Percentiles rank a stretch among this genome's conserved stretches.
Evolutionary conservation across 1,140 invertebrate genomes (phyloP).

Genomic region (Drosophila biarmipes): DNA sequence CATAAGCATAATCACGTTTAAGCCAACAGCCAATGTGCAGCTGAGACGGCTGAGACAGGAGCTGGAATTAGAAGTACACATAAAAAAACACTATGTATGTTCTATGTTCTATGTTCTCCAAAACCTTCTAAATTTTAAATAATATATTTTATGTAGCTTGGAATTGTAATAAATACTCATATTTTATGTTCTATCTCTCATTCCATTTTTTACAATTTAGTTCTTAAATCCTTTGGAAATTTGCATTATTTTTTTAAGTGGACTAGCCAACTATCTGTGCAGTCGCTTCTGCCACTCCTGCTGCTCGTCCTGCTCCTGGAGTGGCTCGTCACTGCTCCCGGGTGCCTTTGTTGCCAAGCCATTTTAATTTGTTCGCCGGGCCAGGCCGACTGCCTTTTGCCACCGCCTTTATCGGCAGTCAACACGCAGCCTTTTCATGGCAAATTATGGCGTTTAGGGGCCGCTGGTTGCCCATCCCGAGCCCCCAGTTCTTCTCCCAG

Average conservation of each 20-base stretch:
- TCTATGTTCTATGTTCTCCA: no score
- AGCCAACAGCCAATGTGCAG: constrained; percentile 74
- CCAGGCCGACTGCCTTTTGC: constrained; percentile 62
- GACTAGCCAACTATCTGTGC: constrained; percentile 63
- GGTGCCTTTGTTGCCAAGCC: constrained; percentile 64
- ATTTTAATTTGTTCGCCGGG: constrained; percentile 57
- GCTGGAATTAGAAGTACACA: constrained; percentile 29
- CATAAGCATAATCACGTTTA: constrained; percentile 83
- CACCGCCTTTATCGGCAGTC: constrained; percentile 72
- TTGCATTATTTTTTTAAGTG: constrained; percentile 13
- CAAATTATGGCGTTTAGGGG: constrained; percentile 79
- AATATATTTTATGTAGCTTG: no score
- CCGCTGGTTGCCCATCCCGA: constrained; percentile 10
- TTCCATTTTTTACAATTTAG: no score
- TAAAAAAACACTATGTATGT: no score
- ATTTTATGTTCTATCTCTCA: no score
- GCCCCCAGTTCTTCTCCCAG: background rate
- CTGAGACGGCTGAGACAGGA: constrained; percentile 55
- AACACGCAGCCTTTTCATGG: constrained; percentile 82
- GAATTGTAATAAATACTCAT: no score
- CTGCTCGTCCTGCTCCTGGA: constrained; percentile 3
- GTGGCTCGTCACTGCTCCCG: constrained; percentile 40
- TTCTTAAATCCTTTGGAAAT: no score
- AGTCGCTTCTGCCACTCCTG: constrained; percentile 15
- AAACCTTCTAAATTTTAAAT: no score